Conservation (phyloP, 2,797 vertebrate genomes). For the Alosa sapidissima region DNA sequence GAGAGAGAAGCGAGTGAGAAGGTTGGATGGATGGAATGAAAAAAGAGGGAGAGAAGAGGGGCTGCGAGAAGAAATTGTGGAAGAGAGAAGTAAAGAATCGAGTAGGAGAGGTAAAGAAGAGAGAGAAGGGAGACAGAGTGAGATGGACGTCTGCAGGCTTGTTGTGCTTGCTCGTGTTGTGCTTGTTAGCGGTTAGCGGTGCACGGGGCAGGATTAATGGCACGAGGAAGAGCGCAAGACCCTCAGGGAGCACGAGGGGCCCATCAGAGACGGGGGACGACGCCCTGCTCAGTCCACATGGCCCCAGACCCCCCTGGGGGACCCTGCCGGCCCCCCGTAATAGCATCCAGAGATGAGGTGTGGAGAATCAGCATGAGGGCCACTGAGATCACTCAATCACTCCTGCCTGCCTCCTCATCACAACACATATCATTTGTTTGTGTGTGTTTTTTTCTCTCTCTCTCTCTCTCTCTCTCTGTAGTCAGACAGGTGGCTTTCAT, state of each 20-base stretch:
- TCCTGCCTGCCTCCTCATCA: background rate
- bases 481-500: background rate
- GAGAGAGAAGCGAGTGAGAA: background rate
- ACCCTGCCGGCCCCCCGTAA: constrained; percentile 11
- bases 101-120: no score
- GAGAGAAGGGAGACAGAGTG: background rate
- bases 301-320: background rate
- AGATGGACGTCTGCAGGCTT: background rate
- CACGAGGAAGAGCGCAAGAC: constrained; percentile 30
- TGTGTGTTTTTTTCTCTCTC: no score
- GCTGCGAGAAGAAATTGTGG: background rate
- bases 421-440: background rate
- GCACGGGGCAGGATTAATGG: constrained; percentile 42
- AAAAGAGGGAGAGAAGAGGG: background rate
- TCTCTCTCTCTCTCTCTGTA: background rate
- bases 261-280: constrained; percentile 14
- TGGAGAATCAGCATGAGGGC: constrained; percentile 46
- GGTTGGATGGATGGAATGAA: background rate
- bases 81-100: background rate
- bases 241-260: constrained; percentile 44
- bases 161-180: no score
- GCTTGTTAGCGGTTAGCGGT: constrained; percentile 42
- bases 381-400: constrained; percentile 28
- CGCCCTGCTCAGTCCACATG: constrained; percentile 8
- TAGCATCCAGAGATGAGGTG: constrained; percentile 48